These are phyloP conservation scores for Elanoides forficatus DNA, from an alignment of 2,113 vertebrate genomes.

Conservation along the genomic window DNA sequence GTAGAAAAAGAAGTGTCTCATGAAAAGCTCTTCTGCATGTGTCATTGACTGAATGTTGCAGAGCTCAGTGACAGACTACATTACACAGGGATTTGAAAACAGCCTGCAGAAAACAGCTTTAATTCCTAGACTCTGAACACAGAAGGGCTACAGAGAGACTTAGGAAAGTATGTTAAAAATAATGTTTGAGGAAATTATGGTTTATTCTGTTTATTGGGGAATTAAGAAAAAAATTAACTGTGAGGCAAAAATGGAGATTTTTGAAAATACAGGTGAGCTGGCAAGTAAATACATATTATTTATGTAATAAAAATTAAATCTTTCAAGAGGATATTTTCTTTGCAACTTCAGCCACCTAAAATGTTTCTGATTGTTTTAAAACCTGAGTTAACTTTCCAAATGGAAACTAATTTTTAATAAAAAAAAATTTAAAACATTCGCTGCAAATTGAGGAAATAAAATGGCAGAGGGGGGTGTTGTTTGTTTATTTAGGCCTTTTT, in stretches of 20 bases:
- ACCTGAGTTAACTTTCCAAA: not conserved
- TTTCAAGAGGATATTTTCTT: not conserved
- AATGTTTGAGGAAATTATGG: not conserved
- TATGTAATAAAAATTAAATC: not conserved
- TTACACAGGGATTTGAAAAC: not conserved
- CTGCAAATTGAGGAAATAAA: not conserved
- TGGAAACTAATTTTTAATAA: not conserved
- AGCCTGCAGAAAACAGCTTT: not conserved
- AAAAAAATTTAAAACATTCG: not conserved
- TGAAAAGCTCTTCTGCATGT: not conserved
- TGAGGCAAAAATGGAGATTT: not conserved
- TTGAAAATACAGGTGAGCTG: not conserved
- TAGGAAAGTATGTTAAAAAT: not conserved
- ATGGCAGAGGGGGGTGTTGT: accelerated
- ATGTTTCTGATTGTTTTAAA: not conserved
- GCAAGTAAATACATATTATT: not conserved
- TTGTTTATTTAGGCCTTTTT: not conserved
- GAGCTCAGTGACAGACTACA: not conserved
- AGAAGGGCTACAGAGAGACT: not conserved
- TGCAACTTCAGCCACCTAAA: not conserved
- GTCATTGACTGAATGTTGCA: not conserved
- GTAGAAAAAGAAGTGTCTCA: not conserved
- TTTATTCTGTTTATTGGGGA: not conserved
- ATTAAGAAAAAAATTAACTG: not conserved
- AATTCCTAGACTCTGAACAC: not conserved